Evolutionary conservation across 30 jellyfish, hydroid and myxozoan genomes (phyloP), one percentile per base, ranked within the genome.

Genomic region (Rhopilema esculentum): DNA sequence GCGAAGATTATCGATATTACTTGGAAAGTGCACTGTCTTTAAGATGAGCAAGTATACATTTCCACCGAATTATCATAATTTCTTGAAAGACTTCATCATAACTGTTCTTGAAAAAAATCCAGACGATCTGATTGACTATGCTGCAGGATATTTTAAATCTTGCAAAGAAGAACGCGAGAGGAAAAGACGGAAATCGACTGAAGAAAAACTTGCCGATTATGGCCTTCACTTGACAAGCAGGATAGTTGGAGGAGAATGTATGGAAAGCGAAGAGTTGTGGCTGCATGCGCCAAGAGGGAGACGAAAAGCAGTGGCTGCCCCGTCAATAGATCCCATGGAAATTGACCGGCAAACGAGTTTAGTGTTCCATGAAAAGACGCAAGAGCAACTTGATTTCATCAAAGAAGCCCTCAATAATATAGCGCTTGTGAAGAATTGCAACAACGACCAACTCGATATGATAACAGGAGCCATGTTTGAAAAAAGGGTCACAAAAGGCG

Each of bases 281-380:
- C 82, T 30, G 4, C 85, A 77, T 1, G 88, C 86, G 72, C 97
- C 97, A 30, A 30, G 75, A 32, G 98, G 93, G n/a, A 72, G 98
- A 72, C 83, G 98, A 80, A 89, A 64, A 30, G 98, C 98, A 8
- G 96, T 94, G 19, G 98, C 98, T 29, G 98, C 96, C 1, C 95
- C 86, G 70, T 89, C 98, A 4, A 64, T 90, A 78, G 96, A 94
- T 50, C 98, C 98, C 17, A 63, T 70, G 16, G 12, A 24, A 27
- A 27, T 21, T 2, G 96, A 83, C 53, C 94, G 86, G 7, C 86
- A 86, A 51, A 78, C 28, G 22, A 69, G 61, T 8, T 52, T 91
- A 23, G 86, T 76, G 18, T 64, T 52, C 78, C 83, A 82, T 48
- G 91, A 86, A 1, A 94, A 94, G 73, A 94, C 97, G 19, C 66